A percentile compares a stretch with the other conserved stretches of the same genome.
Conservation (phyloP, 2,888 invertebrate species). For the Holacanthella duospinosa region DNA sequence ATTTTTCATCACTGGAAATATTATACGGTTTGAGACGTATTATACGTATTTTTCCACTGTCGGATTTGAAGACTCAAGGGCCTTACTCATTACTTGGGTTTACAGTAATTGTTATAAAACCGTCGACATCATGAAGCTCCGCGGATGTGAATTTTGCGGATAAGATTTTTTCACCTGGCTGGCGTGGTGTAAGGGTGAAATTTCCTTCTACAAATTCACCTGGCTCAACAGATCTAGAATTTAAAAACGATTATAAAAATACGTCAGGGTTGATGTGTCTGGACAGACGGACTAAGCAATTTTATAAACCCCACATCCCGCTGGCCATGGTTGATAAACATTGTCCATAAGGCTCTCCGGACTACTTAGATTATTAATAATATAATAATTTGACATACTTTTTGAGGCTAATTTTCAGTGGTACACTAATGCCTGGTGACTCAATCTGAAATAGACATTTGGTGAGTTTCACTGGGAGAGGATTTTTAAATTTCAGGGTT, state of each 20-base stretch:
- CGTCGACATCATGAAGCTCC: conserved; percentile 81
- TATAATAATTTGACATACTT: conserved; percentile 46
- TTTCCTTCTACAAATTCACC: conserved; percentile 60
- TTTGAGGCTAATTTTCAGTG: conserved; percentile 57
- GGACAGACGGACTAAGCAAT: too few relatives aligned
- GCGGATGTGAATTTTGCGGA: conserved; percentile 77
- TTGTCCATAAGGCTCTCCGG: too few relatives aligned
- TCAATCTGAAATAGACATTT: conserved; percentile 70
- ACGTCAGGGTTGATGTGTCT: too few relatives aligned
- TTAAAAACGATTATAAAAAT: conserved; percentile 25
- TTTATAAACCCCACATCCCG: too few relatives aligned
- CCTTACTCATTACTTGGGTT: conserved; percentile 28
- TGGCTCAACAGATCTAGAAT: conserved; percentile 49
- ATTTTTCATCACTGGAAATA: too few relatives aligned
- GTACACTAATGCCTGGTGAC: conserved; percentile 66
- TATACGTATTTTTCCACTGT: too few relatives aligned
- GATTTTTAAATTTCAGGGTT: conserved; percentile 63
- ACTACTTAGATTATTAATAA: too few relatives aligned
- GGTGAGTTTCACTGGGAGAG: conserved; percentile 64
- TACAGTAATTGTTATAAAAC: conserved; percentile 46
- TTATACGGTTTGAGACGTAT: too few relatives aligned
- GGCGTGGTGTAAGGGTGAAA: conserved; percentile 65
- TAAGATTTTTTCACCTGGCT: conserved; percentile 68
- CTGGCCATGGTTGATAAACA: too few relatives aligned
- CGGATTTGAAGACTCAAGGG: too few relatives aligned